Conservation (phyloP, 2,888 invertebrate genomes). For the Hirtodrosophila alboralis region DNA sequence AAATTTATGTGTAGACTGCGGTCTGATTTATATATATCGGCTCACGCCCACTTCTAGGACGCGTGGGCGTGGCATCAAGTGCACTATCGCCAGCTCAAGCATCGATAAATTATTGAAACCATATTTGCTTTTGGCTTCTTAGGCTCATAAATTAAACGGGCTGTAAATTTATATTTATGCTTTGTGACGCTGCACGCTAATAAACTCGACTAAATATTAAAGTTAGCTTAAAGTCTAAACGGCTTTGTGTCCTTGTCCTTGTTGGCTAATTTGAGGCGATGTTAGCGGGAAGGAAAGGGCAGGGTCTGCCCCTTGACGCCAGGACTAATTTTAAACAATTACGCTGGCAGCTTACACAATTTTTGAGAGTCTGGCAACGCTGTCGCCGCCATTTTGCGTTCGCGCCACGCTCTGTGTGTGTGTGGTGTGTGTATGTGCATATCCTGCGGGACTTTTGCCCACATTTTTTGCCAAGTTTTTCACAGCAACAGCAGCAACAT, state of each 20-base stretch:
- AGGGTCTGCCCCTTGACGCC: conserved; percentile 3
- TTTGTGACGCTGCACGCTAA: conserved; percentile 24
- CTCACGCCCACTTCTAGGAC: background rate
- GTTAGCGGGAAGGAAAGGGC: too few relatives aligned
- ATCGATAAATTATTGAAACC: conserved; percentile 72
- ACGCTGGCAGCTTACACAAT: conserved; percentile 16
- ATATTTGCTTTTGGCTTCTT: conserved; percentile 25
- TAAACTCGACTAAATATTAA: conserved; percentile 34
- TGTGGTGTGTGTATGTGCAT: conserved; percentile 19
- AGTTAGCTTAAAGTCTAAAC: conserved; percentile 14
- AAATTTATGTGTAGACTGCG: conserved; percentile 59
- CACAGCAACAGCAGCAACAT: too few relatives aligned
- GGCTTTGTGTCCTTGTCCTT: conserved; percentile 39
- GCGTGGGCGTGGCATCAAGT: conserved; percentile 49
- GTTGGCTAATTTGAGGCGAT: conserved; percentile 40
- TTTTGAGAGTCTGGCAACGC: conserved; percentile 30
- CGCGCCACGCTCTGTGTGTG: conserved; percentile 5
- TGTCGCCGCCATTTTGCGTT: conserved; percentile 44
- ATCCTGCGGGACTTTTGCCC: conserved; percentile 41
- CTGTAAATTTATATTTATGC: conserved; percentile 40
- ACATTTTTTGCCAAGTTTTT: conserved; percentile 31
- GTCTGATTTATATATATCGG: conserved; percentile 67
- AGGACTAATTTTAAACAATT: conserved; percentile 38
- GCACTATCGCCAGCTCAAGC: conserved; percentile 20
- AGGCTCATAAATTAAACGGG: conserved; percentile 32